Evolutionary conservation across 2,888 invertebrate species (phyloP), one percentile per base, ranked within the genome.

Genomic region (Caenorhabditis sp.): DNA sequence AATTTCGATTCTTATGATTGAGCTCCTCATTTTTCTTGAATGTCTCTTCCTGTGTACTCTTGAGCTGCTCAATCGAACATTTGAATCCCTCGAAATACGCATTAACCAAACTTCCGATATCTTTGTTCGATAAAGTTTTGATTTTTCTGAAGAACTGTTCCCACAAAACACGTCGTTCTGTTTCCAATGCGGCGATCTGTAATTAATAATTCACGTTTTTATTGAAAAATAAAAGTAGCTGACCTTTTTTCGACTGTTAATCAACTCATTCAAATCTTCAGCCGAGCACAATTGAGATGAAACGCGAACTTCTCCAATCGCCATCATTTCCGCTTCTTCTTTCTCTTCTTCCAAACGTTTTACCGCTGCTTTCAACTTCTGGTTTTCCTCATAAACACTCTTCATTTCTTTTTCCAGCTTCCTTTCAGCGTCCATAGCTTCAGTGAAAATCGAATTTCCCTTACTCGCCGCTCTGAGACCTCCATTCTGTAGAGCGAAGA

Each of bases 361-460:
- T 1, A 67, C 61, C 64, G 43, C 26, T 1, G 27, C n/a, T 50
- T 21, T 36, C 3, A 72, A 58, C 1, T 25, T 5, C 21, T 54
- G 60, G 1, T 72, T 72, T 23, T 72, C 64, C 14, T 27, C n/a
- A 26, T 31, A 67, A 2, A 67, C 4, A 1, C 2, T 12, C 20
- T 58, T 61, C 53, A 72, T 21, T 21, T 72, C 72, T 20, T 59
- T 53, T 31, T 72, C 72, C 4, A 72, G 26, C 25, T 64, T 61
- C 14, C 50, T 21, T 54, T 72, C 72, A n/a, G 72, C 72, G 5
- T 72, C 72, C 67, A 72, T 72, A 2, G 67, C 72, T 38, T 72
- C 67, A 2, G 64, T 58, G n/a, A 72, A 72, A 26, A 72, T 72
- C 0, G 72, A 72, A 17, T 72, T 72, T 31, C 72, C 72, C 3